phyloP scores from a whole-genome alignment of 2,113 vertebrate species.

The Athene cunicularia region DNA sequence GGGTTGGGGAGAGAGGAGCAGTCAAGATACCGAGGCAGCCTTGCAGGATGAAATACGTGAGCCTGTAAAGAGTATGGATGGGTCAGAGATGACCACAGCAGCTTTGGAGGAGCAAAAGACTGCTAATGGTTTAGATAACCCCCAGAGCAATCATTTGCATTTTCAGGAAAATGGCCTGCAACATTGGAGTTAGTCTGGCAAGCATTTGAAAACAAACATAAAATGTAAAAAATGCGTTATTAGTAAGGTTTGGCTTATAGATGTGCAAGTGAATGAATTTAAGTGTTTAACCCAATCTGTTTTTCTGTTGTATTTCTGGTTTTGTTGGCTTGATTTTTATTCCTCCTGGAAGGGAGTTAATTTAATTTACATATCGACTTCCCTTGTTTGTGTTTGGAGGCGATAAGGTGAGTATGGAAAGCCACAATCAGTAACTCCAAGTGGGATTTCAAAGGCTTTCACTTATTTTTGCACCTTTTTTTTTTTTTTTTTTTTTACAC shows the following conservation, averaged over 20 bases:
- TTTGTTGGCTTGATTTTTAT: neutral
- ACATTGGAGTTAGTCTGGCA: neutral
- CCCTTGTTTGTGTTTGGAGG: neutral
- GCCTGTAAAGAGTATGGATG: neutral
- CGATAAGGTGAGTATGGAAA: neutral
- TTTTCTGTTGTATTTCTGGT: neutral
- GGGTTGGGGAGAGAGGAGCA: neutral
- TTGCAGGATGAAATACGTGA: neutral
- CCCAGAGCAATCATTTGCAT: neutral
- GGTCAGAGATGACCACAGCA: neutral
- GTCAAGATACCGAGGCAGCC: neutral
- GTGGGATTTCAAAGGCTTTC: neutral
- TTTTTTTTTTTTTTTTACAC: neutral
- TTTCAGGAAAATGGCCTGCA: neutral
- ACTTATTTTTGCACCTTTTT: neutral
- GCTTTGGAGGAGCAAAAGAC: neutral
- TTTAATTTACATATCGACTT: neutral
- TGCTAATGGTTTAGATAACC: neutral
- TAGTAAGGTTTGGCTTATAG: neutral
- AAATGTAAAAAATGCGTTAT: neutral
- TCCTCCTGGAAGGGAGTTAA: neutral
- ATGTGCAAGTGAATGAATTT: fast-evolving
- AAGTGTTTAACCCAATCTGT: neutral
- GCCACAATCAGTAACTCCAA: neutral
- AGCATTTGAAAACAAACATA: neutral